A percentile compares a stretch with the other conserved stretches of the same genome.
phyloP scores from a whole-genome alignment of 2,888 invertebrate species.

The Julus scanicus region DNA sequence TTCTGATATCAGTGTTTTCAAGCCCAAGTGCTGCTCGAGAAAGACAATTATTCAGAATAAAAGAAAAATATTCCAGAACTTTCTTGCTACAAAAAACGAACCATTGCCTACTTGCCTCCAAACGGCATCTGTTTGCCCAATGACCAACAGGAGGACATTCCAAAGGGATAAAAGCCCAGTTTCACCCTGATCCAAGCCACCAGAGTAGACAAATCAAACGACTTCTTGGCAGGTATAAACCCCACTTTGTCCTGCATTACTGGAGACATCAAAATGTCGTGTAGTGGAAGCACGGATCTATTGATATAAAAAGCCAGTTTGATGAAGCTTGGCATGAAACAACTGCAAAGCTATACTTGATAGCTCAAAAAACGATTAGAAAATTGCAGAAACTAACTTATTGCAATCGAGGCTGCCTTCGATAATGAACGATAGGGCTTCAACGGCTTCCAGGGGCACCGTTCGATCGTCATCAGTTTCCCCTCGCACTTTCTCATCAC shows the following conservation, averaged over 20 bases:
- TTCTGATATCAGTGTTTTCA: slow-evolving; percentile 29
- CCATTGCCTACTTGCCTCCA: background rate
- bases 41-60: background rate
- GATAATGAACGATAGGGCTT: slow-evolving; percentile 54
- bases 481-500: background rate
- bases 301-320: background rate
- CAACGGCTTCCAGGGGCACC: slow-evolving; percentile 51
- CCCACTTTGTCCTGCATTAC: slow-evolving; percentile 41
- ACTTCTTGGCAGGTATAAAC: slow-evolving; percentile 1
- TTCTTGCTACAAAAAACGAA: background rate
- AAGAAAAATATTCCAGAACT: background rate
- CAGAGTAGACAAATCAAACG: background rate
- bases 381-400: slow-evolving; percentile 41
- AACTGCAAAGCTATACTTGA: background rate
- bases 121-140: background rate
- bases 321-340: background rate
- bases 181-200: slow-evolving; percentile 35
- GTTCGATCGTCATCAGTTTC: background rate
- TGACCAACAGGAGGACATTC: slow-evolving; percentile 51
- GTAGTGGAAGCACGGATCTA: slow-evolving; percentile 52
- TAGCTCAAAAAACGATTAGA: background rate
- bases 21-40: background rate
- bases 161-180: slow-evolving; percentile 53
- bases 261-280: slow-evolving; percentile 51
- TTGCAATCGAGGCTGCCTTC: slow-evolving; percentile 55